phyloP scores from a whole-genome alignment of 2,113 vertebrate genomes.

The Cyanoramphus novaezelandiae region DNA sequence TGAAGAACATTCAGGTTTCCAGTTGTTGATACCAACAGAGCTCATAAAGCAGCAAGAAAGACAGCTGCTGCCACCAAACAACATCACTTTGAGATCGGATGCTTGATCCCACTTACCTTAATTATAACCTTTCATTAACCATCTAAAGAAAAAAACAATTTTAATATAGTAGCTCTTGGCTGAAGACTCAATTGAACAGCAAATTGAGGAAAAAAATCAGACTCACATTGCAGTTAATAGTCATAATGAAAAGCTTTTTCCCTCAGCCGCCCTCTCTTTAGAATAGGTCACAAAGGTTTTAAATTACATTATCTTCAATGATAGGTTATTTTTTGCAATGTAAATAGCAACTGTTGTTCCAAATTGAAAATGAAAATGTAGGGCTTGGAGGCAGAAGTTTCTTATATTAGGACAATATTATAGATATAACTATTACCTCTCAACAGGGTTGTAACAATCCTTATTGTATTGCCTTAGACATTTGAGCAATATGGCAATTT shows the following conservation, averaged over 20 bases:
- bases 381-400: background rate
- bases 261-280: background rate
- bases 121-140: slow-evolving; percentile 5
- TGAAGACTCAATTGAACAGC: background rate
- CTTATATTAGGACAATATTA: background rate
- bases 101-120: slow-evolving; percentile 2
- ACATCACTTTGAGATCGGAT: background rate
- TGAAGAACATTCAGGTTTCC: background rate
- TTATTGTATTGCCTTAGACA: background rate
- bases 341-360: background rate
- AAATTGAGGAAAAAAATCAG: background rate
- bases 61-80: background rate
- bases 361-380: background rate
- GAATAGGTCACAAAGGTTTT: background rate
- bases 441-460: background rate
- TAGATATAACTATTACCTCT: background rate
- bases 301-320: background rate
- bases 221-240: background rate
- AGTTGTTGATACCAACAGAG: background rate
- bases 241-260: background rate
- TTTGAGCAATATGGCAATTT: background rate
- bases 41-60: background rate
- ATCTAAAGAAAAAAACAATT: background rate
- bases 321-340: background rate
- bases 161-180: background rate